Evolutionary conservation across 2,797 vertebrate genomes (phyloP), one percentile per base, ranked within the genome.

Genomic region (Psittacula derbiana): DNA sequence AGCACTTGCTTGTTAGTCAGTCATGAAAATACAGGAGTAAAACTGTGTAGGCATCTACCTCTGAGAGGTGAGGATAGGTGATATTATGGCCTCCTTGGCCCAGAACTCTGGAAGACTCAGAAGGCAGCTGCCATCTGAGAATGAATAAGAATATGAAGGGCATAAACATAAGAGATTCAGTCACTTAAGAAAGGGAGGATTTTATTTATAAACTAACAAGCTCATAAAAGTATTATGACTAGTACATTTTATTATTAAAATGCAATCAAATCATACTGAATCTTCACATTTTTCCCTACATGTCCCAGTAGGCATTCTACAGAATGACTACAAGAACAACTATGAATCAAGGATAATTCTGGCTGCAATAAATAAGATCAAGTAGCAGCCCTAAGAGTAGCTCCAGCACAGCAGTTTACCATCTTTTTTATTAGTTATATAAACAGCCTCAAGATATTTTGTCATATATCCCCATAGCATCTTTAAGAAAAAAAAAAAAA

Each of bases 401-500:
- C 44, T 97, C 53, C 69, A 92, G 74, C 92, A 55, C 41, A 92
- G 43, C 28, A 95, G 92, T 95, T 96, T 95, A 69, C 61, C 53
- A 81, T 95, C 85, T 91, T 95, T 91, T 91, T 81, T 96, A 96
- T 96, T 97, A 96, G 94, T 86, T 96, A 72, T 72, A 88, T 90
- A 95, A 95, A 71, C 67, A 95, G 90, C 75, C 87, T 97, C 52
- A 82, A 97, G 92, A 89, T 96, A 93, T 91, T 96, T 96, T 85
- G 64, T 93, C 84, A 70, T 86, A 74, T 95, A 95, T 90, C 76
- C 96, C 92, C 87, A 44, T 33, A 65, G 72, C 60, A 91, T 86
- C 69, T 92, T 92, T 65, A 38, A 88, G 11, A 96, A 92, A 87
- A 78, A 67, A 55, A 72, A 52, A 17, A 2, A 91, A 93, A 71